Base-by-base conservation (phyloP, 1,140 invertebrate species). In the Anastatus disparis region DNA sequence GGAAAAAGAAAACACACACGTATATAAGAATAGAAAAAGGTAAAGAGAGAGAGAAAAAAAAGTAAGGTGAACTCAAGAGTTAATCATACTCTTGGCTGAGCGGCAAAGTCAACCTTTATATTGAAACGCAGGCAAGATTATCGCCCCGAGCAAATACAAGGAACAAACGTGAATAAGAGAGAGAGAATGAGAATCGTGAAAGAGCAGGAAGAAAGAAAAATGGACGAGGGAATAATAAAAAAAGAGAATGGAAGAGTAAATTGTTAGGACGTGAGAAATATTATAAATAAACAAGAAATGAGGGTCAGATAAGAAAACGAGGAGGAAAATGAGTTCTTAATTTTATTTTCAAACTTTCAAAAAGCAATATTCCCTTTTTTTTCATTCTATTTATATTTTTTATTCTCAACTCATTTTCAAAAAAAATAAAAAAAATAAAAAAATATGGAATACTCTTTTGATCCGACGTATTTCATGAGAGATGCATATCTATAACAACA, bases 51-150 rank as follows among this genome's bases (percentile, higher is more conserved):
- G 22, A 1, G 10, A 12, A 22, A 12, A 10, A 10, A 8, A 31
- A 20, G 44, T 13, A 3, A 31, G 1, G 26, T 15, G 27, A n/a
- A 31, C 38, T 48, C 42, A 3, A 35, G 13, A 56, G 46, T 26
- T 64, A 64, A 64, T 52, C 44, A 38, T 22, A 20, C 20, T 38
- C 10, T 52, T 12, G 6, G 13, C n/a, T 38, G 29, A 0, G 17
- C 8, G 29, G 8, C 22, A 44, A 61, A 61, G 31, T 63, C 20
- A 38, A 38, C 12, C 3, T 22, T 52, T 38, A 52, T 17, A 15
- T 35, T 35, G 15, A 56, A 56, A 56, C 53, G 27, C 17, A 20
- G 53, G 4, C 13, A 35, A 56, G 53, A 35, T 56, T 56, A 56
- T 56, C 27, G 29, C 53, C 29, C 35, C 53, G 29, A 22, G 53